phyloP scores from a whole-genome alignment of 2,797 vertebrate species.

The Peromyscus melanophrys region DNA sequence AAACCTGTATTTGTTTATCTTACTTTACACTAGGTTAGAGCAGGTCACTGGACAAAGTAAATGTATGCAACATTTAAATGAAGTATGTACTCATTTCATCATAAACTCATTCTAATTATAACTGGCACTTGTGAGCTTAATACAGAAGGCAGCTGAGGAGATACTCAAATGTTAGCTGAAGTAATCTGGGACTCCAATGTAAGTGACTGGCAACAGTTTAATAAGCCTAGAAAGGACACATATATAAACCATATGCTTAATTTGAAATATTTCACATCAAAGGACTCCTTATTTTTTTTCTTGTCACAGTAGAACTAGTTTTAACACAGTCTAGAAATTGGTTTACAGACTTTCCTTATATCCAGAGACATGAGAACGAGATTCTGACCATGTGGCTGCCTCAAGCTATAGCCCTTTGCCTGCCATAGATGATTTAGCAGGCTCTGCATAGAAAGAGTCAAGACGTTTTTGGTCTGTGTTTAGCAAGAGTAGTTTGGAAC shows the following conservation, averaged over 20 bases:
- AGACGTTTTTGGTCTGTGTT: conserved; percentile 62
- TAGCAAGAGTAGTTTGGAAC: conserved; percentile 71
- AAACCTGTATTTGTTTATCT: not conserved
- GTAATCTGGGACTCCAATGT: conserved; percentile 14
- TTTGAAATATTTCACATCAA: conserved; percentile 81
- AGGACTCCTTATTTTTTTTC: conserved; percentile 1
- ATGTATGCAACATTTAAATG: not conserved
- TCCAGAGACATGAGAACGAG: conserved; percentile 60
- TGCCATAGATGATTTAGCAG: conserved; percentile 77
- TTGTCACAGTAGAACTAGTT: conserved; percentile 73
- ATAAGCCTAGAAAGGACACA: conserved; percentile 58
- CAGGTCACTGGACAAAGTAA: conserved; percentile 8
- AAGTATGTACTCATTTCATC: conserved; percentile 18
- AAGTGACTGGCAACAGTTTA: conserved; percentile 66
- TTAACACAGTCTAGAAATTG: conserved; percentile 79
- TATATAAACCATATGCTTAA: conserved; percentile 79
- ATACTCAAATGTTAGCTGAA: conserved; percentile 31
- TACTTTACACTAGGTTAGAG: not conserved
- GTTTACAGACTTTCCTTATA: conserved; percentile 77
- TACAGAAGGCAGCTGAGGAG: conserved; percentile 43
- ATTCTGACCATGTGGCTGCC: conserved; percentile 62
- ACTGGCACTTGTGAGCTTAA: conserved; percentile 43
- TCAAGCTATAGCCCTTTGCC: conserved; percentile 66
- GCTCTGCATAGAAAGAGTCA: conserved; percentile 61
- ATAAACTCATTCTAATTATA: conserved; percentile 53